Evolutionary conservation across 2,113 vertebrate species (phyloP), one percentile per base, ranked within the genome.

Genomic region (Dendropsophus ebraccatus): DNA sequence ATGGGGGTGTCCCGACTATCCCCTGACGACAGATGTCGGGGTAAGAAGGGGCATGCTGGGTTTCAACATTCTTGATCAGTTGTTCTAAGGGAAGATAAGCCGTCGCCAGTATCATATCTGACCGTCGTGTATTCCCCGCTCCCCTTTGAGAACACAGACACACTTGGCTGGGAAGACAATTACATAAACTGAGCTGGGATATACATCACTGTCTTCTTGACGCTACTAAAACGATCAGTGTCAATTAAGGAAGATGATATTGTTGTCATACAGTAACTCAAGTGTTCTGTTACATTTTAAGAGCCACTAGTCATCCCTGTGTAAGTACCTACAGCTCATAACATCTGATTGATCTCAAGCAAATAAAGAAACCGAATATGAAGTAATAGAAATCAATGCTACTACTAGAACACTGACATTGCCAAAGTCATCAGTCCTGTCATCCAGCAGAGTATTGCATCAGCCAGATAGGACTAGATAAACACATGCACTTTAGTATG

Each of bases 121-220:
- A 41, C 41, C 3, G 41, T 8, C 3, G 41, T 8, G 41, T 41
- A 41, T 41, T 41, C 41, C 8, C 41, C 41, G 3, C 41, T 41
- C 41, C 41, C 41, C 41, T 41, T 41, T 41, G 41, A 41, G 41
- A 41, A 41, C 41, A 41, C 41, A 41, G 41, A 41, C 41, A 41
- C 41, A 41, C 41, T 41, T 41, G 41, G 41, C 41, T 47, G 23
- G 23, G 41, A 14, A 25, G 23, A 47, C n/a, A 49, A 16, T 74
- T 49, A 49, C 41, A 47, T 16, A 41, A 49, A 32, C 49, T 32
- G 16, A 76, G 45, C 60, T 30, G 45, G 37, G 56, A 16, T 16
- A 70, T 82, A 60, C 45, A 49, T 67, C 80, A 82, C n/a, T 67
- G 41, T 70, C 80, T 52, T 67, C 28, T 52, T 82, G 32, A 69